phyloP scores from a whole-genome alignment of 2,113 vertebrate genomes.

The Tragulus kanchil region DNA sequence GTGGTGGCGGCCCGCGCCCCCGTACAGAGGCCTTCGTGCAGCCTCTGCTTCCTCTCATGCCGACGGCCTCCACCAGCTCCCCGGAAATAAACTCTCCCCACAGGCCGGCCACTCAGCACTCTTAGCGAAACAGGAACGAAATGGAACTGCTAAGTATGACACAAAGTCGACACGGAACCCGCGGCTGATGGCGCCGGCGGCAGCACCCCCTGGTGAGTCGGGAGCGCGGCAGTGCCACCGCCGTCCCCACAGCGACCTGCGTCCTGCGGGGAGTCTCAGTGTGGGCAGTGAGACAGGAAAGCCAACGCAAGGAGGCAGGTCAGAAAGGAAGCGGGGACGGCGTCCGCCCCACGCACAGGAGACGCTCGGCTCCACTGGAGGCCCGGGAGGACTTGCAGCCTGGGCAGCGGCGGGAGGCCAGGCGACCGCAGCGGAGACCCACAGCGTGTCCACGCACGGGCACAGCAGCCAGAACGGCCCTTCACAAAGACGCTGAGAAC shows the following conservation, averaged over 20 bases:
- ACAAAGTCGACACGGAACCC: not conserved
- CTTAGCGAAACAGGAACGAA: not conserved
- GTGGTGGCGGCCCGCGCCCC: not conserved
- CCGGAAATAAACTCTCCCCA: not conserved
- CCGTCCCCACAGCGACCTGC: fast-evolving
- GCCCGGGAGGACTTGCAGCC: not conserved
- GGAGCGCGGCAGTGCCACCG: not conserved
- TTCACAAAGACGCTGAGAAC: not conserved
- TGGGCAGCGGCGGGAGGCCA: not conserved
- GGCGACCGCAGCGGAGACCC: not conserved
- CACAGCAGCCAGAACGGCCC: not conserved
- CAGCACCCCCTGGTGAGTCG: not conserved
- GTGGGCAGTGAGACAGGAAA: conserved; percentile 36
- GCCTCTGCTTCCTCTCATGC: not conserved
- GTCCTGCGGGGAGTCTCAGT: not conserved
- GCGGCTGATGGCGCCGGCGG: too few species aligned
- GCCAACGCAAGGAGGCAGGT: not conserved
- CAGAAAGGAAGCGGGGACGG: not conserved
- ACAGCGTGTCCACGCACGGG: not conserved
- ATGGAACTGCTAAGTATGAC: not conserved
- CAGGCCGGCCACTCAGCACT: not conserved
- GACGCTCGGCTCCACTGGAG: not conserved
- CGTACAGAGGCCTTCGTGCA: not conserved
- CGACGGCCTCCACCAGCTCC: not conserved
- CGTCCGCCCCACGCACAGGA: not conserved